Evolutionary conservation across 2,888 invertebrate genomes (phyloP).

Genomic region (Furcula furcula): DNA sequence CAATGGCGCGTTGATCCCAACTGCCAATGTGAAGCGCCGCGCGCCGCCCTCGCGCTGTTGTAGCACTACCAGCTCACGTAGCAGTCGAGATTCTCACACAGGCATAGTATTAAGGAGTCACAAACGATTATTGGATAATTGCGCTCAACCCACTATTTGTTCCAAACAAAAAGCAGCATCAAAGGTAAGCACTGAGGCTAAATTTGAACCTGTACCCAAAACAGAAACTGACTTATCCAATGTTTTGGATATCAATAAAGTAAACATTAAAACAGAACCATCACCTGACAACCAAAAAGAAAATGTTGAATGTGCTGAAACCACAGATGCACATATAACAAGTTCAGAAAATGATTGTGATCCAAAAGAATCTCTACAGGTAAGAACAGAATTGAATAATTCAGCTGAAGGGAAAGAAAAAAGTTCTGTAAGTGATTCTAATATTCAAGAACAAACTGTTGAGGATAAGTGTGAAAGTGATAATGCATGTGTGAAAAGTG

Average conservation of each 20-base stretch:
- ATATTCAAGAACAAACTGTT: conserved; percentile 50
- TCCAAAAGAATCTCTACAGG: conserved; percentile 66
- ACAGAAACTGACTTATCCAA: conserved; percentile 52
- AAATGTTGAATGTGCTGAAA: conserved; percentile 37
- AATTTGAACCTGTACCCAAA: conserved; percentile 52
- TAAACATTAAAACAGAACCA: conserved; percentile 47
- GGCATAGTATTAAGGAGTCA: conserved; percentile 84
- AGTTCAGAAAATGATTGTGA: conserved; percentile 49
- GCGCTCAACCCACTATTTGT: conserved; percentile 46
- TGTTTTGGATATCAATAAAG: conserved; percentile 44
- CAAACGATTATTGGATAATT: conserved; percentile 74
- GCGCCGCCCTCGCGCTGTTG: conserved; percentile 65
- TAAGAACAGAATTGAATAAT: conserved; percentile 41
- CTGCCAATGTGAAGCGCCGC: conserved; percentile 45
- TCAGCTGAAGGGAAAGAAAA: conserved; percentile 39
- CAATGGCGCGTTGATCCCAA: conserved; percentile 53
- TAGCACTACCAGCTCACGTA: conserved; percentile 74
- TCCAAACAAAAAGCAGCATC: conserved; percentile 51
- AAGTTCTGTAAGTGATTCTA: conserved; percentile 39
- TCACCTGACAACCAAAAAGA: conserved; percentile 38
- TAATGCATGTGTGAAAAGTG: conserved; percentile 66
- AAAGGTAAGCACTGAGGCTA: conserved; percentile 50
- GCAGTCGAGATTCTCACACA: conserved; percentile 69
- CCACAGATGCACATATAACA: conserved; percentile 41
- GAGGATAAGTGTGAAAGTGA: conserved; percentile 55